Evolutionary conservation across 35 echinoderm and acorn worm species (phyloP).

Genomic region (Lytechinus variegatus): DNA sequence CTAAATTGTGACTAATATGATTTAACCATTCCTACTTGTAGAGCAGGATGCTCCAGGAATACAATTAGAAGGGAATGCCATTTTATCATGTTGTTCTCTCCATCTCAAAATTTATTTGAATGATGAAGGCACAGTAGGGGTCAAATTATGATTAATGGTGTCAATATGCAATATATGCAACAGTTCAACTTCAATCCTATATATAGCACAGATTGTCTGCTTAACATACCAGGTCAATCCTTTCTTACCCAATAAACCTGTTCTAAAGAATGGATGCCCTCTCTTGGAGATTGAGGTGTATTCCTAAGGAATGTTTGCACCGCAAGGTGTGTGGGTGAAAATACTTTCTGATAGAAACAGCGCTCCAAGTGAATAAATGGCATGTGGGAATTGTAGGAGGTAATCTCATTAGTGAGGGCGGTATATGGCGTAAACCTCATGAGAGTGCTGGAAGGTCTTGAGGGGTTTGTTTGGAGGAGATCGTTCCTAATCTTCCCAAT

Average conservation of each 20-base stretch:
- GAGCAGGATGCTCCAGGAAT: too few relatives aligned
- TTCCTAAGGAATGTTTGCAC: not conserved
- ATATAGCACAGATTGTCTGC: slow-evolving; percentile 13
- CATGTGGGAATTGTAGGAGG: not conserved
- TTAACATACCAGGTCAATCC: slow-evolving; percentile 37
- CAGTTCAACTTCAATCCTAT: not conserved
- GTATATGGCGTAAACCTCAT: not conserved
- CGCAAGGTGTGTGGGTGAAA: slow-evolving; percentile 4
- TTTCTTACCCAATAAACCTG: not conserved
- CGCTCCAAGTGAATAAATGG: not conserved
- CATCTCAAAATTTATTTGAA: not conserved
- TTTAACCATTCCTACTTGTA: too few relatives aligned
- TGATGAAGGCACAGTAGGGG: not conserved
- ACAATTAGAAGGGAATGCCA: not conserved
- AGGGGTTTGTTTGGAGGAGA: slow-evolving; percentile 9
- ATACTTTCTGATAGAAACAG: not conserved
- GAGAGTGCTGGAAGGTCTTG: not conserved
- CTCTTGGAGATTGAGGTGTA: not conserved
- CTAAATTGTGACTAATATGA: too few relatives aligned
- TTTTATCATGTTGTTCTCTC: not conserved
- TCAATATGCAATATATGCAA: not conserved
- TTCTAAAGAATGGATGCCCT: not conserved
- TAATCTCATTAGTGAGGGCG: slow-evolving; percentile 9
- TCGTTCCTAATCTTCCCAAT: not conserved
- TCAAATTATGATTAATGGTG: too few relatives aligned